Base-by-base conservation (phyloP, 2,888 invertebrate genomes). In the Deilephila porcellus region DNA sequence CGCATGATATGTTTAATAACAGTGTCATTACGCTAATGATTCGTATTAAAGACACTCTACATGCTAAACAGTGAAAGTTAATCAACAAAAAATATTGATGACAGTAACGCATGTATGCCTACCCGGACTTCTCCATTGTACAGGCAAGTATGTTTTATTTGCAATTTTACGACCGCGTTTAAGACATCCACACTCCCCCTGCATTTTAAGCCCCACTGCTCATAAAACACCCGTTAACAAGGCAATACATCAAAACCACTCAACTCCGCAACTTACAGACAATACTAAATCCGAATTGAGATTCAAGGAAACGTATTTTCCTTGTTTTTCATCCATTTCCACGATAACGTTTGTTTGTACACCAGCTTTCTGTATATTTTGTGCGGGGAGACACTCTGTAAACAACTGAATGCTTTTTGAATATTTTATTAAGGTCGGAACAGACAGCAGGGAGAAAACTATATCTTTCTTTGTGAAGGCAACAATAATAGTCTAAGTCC, bases 291-390 rank as follows among this genome's bases (percentile, higher is more conserved):
- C 20, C 4, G 20, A 3, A 25, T 56, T 32, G 8, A 53, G 32
- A 64, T 72, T 72, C 72, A 53, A 29, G 64, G 72, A 64, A 72
- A 72, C 64, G 34, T 32, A n/a, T 71, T 70, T 62, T 70, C 62
- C 73, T 73, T 52, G 70, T 73, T 73, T 62, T 62, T 34, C 62
- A 8, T 70, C 25, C 37, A 52, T 34, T 62, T 34, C 29, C 64
- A 64, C 20, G 32, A 37, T 71, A 60, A 71, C 25, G 37, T 71
- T 62, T 73, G 73, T 73, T 73, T 73, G 71, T 71, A 53, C 70
- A 70, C 17, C 60, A 56, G 62, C 32, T 63, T 56, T 67, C 11
- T 60, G 45, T 67, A 60, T 53, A 25, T 37, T 71, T 45, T 71
- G 60, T 70, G 59, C 45, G 64, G 56, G 19, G 72, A 71, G 53